Evolutionary conservation across 1,140 invertebrate genomes (phyloP), one percentile per base, ranked within the genome.

Genomic region (Drosophila virilis): DNA sequence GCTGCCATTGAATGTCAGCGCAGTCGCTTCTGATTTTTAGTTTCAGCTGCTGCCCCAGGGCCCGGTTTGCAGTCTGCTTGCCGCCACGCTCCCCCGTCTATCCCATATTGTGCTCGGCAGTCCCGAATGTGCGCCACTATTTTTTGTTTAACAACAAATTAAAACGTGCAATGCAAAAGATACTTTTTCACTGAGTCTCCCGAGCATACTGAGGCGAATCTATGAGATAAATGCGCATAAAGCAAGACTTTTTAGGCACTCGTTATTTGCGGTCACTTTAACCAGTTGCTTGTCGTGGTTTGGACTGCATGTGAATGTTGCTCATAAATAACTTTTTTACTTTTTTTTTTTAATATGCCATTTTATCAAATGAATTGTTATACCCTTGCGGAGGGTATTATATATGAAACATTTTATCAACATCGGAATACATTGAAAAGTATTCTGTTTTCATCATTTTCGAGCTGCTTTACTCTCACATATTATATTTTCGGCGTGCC

Each of bases 91-190:
- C 22, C 37, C 8, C 13, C 10, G 48, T 43, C 17, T 43, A 32
- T 55, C 37, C 32, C 43, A 50, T 72, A 72, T 61, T 72, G 60
- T 67, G 78, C 71, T 75, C 48, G 73, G 35, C 15, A 52, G 50
- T 86, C 83, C 82, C 82, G 66, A 77, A 83, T 77, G 82, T 83
- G 71, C 68, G 54, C 55, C 80, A 59, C 28, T 48, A 48, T 28
- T 73, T 80, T 64, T 48, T 74, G 55, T 38, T 55, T 15, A 35
- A 66, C 46, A 66, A 66, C 51, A 73, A 73, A 46, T 73, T 72
- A 72, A 72, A 71, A 66, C 61, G 54, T 67, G 52, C 69, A 58
- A 40, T 13, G 38, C 22, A 15, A 52, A 67, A 50, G 33, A 37
- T 75, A 67, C 62, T 64, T 80, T 83, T 82, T 75, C 67, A 72